Evolutionary conservation across 2,113 vertebrate genomes (phyloP).

Genomic region (Oceanites oceanicus): DNA sequence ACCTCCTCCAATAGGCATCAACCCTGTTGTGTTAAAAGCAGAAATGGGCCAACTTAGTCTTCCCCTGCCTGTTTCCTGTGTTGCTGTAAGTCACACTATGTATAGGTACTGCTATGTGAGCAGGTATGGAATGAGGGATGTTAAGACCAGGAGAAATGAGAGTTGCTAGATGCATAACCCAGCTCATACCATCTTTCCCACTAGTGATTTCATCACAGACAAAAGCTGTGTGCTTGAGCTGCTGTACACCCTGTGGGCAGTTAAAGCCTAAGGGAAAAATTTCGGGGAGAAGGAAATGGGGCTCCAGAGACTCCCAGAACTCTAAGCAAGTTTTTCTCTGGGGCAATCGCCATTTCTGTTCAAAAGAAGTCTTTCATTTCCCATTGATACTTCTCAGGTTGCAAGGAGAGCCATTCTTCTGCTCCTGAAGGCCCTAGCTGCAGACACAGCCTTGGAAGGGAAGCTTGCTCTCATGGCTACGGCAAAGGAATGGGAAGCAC

Average conservation of each 20-base stretch:
- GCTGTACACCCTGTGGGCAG: background rate
- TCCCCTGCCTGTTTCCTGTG: background rate
- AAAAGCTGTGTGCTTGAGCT: background rate
- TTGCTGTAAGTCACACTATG: background rate
- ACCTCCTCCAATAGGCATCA: background rate
- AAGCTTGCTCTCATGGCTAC: slow-evolving; percentile 51
- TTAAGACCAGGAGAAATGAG: background rate
- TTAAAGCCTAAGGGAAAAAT: background rate
- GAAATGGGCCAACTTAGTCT: background rate
- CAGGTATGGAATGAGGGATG: background rate
- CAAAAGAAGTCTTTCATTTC: background rate
- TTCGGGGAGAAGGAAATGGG: background rate
- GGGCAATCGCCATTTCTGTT: background rate
- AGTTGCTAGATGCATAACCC: background rate
- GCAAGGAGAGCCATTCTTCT: background rate
- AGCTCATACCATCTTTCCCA: background rate
- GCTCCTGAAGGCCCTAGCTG: slow-evolving; percentile 40
- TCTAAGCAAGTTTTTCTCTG: background rate
- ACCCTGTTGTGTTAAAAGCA: background rate
- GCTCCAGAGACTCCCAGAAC: background rate
- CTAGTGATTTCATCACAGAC: background rate
- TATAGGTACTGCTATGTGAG: background rate
- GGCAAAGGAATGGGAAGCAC: slow-evolving; percentile 57
- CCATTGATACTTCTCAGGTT: background rate
- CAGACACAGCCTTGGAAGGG: slow-evolving; percentile 57